Evolutionary conservation across 2,113 vertebrate genomes (phyloP).

Genomic region (Ophiodon elongatus): DNA sequence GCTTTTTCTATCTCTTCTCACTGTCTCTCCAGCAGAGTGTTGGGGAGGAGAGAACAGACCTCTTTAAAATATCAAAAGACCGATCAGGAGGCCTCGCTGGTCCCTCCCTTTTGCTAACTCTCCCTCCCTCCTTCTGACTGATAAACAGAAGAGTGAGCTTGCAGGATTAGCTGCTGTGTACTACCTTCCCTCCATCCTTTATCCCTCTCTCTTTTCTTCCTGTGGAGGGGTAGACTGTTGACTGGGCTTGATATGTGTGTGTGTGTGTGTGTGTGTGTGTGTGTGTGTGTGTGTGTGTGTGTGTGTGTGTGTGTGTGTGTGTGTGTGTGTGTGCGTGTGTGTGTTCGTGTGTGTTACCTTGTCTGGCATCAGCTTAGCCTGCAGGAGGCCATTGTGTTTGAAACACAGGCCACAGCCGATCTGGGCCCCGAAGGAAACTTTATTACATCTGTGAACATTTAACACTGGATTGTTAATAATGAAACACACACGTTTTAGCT

Average conservation of each 20-base stretch:
- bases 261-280: constrained; percentile 51
- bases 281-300: constrained; percentile 48
- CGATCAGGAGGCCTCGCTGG: constrained; percentile 75
- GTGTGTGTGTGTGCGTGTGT: constrained; percentile 48
- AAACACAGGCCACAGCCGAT: constrained; percentile 64
- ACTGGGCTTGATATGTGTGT: constrained; percentile 69
- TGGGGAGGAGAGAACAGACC: constrained; percentile 77
- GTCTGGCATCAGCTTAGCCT: constrained; percentile 77
- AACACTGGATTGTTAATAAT: constrained; percentile 41
- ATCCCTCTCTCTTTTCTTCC: constrained; percentile 76
- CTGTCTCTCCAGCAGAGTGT: constrained; percentile 64
- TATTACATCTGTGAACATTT: constrained; percentile 67
- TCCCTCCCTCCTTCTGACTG: constrained; percentile 72
- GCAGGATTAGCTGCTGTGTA: constrained; percentile 77
- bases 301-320: constrained; percentile 59
- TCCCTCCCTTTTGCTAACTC: constrained; percentile 62
- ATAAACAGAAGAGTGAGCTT: constrained; percentile 78
- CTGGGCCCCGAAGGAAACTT: constrained; percentile 67
- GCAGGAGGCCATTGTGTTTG: constrained; percentile 75
- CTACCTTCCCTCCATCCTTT: constrained; percentile 71
- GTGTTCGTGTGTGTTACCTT: constrained; percentile 66
- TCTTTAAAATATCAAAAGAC: constrained; percentile 87
- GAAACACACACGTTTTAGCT: constrained; percentile 20
- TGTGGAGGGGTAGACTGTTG: constrained; percentile 66
- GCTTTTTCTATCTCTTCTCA: constrained; percentile 60